Percentiles rank a stretch among this genome's conserved stretches.
Conservation (phyloP, 2,888 invertebrate genomes). For the Vannuccia rotundouncinata region DNA sequence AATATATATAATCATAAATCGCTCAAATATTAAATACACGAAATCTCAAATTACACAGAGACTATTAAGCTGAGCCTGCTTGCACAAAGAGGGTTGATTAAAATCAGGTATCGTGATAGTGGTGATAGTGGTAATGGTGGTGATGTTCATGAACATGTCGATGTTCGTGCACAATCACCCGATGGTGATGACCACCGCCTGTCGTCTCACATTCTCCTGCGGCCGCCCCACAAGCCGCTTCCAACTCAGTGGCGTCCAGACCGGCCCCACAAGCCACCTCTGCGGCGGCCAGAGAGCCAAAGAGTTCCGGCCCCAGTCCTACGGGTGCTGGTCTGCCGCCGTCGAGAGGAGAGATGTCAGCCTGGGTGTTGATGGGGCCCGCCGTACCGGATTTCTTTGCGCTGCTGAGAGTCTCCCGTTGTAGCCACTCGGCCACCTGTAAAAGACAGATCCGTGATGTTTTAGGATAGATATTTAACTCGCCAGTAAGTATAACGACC, state of each 20-base stretch:
- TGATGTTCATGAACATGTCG: conserved; percentile 30
- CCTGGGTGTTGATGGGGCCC: not conserved
- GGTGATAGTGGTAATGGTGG: conserved; percentile 29
- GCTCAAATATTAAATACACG: too few relatives aligned
- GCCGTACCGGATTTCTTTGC: not conserved
- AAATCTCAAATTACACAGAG: too few relatives aligned
- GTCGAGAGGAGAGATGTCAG: not conserved
- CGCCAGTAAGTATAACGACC: not conserved
- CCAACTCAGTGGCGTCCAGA: not conserved
- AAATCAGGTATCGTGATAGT: conserved; percentile 21
- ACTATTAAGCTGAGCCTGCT: too few relatives aligned
- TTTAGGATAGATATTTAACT: too few relatives aligned
- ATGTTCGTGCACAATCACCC: conserved; percentile 28
- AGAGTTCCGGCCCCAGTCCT: not conserved
- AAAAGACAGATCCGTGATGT: not conserved
- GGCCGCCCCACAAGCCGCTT: not conserved
- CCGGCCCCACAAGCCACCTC: not conserved
- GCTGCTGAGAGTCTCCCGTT: conserved; percentile 28
- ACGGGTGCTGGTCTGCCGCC: not conserved
- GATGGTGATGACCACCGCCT: not conserved
- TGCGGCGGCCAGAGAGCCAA: not conserved
- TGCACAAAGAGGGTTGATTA: too few relatives aligned
- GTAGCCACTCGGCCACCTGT: conserved; percentile 34
- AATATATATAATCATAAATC: too few relatives aligned
- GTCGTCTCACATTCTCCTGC: not conserved